Evolutionary conservation across 2,888 invertebrate species (phyloP).

Genomic region (Geotrupes spiniger): DNA sequence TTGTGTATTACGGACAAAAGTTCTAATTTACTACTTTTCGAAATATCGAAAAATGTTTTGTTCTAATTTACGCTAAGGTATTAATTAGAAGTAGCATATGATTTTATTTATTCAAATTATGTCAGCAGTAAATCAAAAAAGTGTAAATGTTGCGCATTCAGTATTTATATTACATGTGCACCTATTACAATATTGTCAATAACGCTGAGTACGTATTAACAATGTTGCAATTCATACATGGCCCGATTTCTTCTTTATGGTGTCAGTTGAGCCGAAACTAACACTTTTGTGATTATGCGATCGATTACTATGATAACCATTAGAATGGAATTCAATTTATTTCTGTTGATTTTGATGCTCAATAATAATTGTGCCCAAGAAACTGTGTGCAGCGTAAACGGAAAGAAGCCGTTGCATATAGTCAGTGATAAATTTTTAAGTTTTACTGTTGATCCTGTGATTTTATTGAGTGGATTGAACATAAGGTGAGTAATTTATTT

Average conservation of each 20-base stretch:
- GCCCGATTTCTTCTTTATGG: too few relatives aligned
- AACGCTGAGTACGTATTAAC: neutral
- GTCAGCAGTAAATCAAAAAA: too few relatives aligned
- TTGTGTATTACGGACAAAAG: too few relatives aligned
- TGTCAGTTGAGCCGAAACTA: too few relatives aligned
- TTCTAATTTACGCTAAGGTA: too few relatives aligned
- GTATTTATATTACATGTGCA: neutral
- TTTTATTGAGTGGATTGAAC: constrained; percentile 54
- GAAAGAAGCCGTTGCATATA: constrained; percentile 60
- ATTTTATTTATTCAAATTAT: too few relatives aligned
- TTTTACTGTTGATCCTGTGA: constrained; percentile 68
- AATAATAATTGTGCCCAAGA: constrained; percentile 26
- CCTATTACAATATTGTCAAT: too few relatives aligned
- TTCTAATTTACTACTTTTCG: too few relatives aligned
- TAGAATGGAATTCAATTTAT: neutral
- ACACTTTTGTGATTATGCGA: too few relatives aligned
- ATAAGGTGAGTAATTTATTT: constrained; percentile 44
- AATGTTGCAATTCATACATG: neutral
- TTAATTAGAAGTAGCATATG: too few relatives aligned
- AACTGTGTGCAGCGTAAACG: constrained; percentile 52
- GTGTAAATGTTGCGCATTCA: neutral
- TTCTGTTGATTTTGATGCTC: constrained; percentile 1
- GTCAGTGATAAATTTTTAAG: constrained; percentile 72
- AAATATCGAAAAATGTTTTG: too few relatives aligned
- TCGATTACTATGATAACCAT: neutral